phyloP scores from a whole-genome alignment of 2,113 vertebrate genomes.

The Phyllopteryx taeniolatus region DNA sequence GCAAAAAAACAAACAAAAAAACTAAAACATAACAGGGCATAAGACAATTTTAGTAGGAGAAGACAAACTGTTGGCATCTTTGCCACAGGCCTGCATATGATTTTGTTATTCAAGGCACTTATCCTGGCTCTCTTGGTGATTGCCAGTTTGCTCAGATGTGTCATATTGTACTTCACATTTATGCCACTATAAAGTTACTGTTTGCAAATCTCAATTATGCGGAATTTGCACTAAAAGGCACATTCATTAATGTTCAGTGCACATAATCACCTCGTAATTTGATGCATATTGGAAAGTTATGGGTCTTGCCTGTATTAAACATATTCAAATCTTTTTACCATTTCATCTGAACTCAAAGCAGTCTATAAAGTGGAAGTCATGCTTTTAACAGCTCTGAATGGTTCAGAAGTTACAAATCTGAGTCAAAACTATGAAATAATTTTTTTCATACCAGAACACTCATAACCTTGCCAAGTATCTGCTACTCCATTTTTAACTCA shows the following conservation, averaged over 20 bases:
- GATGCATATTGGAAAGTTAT: not conserved
- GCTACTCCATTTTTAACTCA: conserved; percentile 10
- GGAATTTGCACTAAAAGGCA: conserved; percentile 6
- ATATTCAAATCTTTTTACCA: conserved; percentile 4
- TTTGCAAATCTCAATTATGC: conserved; percentile 4
- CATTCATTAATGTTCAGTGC: conserved; percentile 3
- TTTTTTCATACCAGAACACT: conserved; percentile 5
- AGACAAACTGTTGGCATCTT: not conserved
- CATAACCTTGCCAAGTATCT: conserved; percentile 1
- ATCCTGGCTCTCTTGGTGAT: not conserved
- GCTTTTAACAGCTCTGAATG: conserved; percentile 23
- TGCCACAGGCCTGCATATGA: not conserved
- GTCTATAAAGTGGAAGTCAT: conserved; percentile 20
- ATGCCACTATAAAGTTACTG: not conserved
- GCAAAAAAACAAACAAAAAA: not conserved
- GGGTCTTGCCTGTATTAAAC: not conserved
- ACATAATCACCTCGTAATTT: not conserved
- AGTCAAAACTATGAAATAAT: conserved; percentile 39
- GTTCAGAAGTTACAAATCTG: conserved; percentile 8
- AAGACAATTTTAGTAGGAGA: not conserved
- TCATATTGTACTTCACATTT: conserved; percentile 1
- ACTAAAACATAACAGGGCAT: not conserved
- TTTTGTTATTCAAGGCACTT: not conserved
- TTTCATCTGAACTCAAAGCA: conserved; percentile 13
- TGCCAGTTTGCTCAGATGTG: not conserved